Base-by-base conservation (phyloP, 2,888 invertebrate species). In the Lasioglossum villosulum region DNA sequence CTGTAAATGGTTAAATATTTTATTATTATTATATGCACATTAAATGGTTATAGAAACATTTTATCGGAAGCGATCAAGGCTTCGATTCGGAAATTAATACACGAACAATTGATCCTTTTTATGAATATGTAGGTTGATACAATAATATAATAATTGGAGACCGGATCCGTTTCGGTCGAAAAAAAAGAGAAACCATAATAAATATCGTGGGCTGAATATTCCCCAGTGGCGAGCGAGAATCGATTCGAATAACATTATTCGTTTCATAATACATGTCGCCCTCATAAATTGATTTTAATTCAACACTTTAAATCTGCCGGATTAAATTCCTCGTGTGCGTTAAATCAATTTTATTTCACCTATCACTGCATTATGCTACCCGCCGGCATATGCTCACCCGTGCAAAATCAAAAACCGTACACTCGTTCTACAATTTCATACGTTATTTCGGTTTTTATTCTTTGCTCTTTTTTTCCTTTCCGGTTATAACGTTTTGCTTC, bases 281-380 rank as follows among this genome's bases (percentile, higher is more conserved):
- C 59, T 30, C 75, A 4, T 76, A 66, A 68, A 76, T 68, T 76
- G 76, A 76, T 68, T 68, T 68, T 52, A 37, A 77, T 68, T 68
- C 48, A 68, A 68, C 76, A 48, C 37, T 68, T 77, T 77, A 39
- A 77, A 77, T 77, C 76, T 34, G 16, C 4, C 63, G 48, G 63
- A 77, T 68, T 27, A 68, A 52, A 68, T 68, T n/a, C 68, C 68
- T 48, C 76, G 45, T 27, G 30, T 34, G 37, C 2, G 37, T 27
- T 16, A 27, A 68, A 63, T 42, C n/a, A 59, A 77, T 68, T 77
- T 68, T n/a, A 68, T 48, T 52, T 6, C 23, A 19, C 37, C 68
- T 27, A 27, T 66, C n/a, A 68, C 45, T 45, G 34, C 48, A 76
- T 77, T 68, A 77, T 27, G 34, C 12, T 68, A 52, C 34, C 3